Evolutionary conservation across 2,888 invertebrate genomes (phyloP), one percentile per base, ranked within the genome.

Genomic region (Andrena fulva): DNA sequence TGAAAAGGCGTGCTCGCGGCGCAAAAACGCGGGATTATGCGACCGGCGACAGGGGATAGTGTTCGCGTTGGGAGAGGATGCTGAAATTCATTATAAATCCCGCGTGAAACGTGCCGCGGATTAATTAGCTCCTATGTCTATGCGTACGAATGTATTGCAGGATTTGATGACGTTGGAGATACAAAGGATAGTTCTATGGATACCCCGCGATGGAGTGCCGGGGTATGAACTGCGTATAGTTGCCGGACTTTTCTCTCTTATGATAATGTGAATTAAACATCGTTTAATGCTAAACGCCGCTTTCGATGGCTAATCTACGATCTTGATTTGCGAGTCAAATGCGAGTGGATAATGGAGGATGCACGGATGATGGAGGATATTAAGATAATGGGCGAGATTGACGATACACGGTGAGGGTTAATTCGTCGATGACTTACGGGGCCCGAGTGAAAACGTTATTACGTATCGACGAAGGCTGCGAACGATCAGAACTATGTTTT

Each of bases 401-500:
- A 70, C 59, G 70, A 70, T 70, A 60, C 70, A 70, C 59, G 68
- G 27, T 12, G 69, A 70, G 70, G 70, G 70, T 70, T 70, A 70
- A 66, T 66, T 66, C 27, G 50, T 59, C 56, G 70, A 70, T 70
- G 70, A 70, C 59, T 70, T 70, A 70, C 70, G 70, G 48, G 59
- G 59, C 59, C 56, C 59, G 0, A 70, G 70, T 70, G 59, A 70
- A 70, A 70, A 70, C 59, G 70, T 60, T 70, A 56, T 70, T 70
- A 70, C 60, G 60, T 70, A 70, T 60, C 59, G 59, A 60, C 20
- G 42, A 60, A 60, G 59, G n/a, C 60, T 31, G 59, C 70, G 35
- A 59, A 59, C 69, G 48, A 29, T 29, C 42, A 29, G 29, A 60
- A 56, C 27, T 54, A 54, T 35, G 59, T 60, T 70, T 56, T 59